Conservation (phyloP, 2,797 vertebrate species). For the Taenioides sp. region DNA sequence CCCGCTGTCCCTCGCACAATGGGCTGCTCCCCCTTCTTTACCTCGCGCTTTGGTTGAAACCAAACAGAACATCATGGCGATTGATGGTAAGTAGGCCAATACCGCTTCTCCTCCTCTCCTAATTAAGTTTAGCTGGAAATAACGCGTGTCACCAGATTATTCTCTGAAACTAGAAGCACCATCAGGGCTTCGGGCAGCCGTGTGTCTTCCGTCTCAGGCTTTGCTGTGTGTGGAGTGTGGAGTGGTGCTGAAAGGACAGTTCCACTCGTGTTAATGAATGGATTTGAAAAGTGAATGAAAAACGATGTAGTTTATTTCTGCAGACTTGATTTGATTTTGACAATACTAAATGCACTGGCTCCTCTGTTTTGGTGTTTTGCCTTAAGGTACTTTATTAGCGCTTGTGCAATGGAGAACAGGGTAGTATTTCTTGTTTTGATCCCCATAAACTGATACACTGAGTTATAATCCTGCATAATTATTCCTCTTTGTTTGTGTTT, state of each 20-base stretch:
- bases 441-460: not conserved
- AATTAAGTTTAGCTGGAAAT: slow-evolving; percentile 44
- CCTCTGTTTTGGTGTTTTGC: not conserved
- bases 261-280: slow-evolving; percentile 13
- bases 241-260: slow-evolving; percentile 72
- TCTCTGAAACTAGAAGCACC: not conserved
- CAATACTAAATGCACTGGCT: slow-evolving; percentile 4
- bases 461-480: not conserved
- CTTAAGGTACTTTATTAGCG: not conserved
- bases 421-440: not conserved
- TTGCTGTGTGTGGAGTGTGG: not conserved
- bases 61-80: slow-evolving; percentile 93
- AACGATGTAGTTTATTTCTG: not conserved
- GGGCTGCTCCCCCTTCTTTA: slow-evolving; percentile 66
- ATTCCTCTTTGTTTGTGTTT: not conserved
- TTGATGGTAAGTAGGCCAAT: slow-evolving; percentile 93
- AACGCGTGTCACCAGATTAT: not conserved
- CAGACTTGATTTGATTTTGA: slow-evolving; percentile 2
- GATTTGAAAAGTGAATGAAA: not conserved
- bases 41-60: slow-evolving; percentile 73
- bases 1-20: slow-evolving; percentile 20
- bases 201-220: not conserved
- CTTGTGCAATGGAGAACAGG: not conserved
- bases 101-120: slow-evolving; percentile 64
- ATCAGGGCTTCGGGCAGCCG: not conserved